Conservation (phyloP, 2,888 invertebrate genomes). For the Dryadula phaetusa region DNA sequence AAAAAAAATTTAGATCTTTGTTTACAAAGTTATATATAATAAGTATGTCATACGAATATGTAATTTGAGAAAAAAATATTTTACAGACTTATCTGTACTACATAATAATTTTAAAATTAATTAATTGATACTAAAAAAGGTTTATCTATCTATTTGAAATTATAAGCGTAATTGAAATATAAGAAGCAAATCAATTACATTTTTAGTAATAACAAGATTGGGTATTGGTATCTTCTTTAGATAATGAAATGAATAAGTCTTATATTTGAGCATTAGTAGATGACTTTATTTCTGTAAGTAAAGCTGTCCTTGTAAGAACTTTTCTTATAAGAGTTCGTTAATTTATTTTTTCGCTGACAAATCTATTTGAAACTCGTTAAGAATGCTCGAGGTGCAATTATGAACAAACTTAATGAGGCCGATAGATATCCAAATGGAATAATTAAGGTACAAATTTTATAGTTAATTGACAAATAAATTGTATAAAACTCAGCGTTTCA, state of each 20-base stretch:
- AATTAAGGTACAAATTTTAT: background rate
- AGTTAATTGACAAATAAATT: background rate
- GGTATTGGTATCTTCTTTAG: background rate
- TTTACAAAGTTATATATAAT: too few relatives aligned
- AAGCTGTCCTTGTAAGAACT: background rate
- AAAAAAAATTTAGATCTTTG: too few relatives aligned
- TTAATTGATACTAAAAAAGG: background rate
- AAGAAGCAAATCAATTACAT: background rate
- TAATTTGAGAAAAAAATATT: too few relatives aligned
- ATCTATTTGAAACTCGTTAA: constrained; percentile 12
- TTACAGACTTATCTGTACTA: background rate
- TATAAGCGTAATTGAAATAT: background rate
- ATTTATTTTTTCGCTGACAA: constrained; percentile 4
- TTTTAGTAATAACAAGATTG: constrained; percentile 1
- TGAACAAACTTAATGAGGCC: constrained; percentile 3
- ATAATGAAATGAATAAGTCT: background rate
- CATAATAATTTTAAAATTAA: background rate
- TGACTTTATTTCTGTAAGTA: background rate
- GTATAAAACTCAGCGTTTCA: too few relatives aligned
- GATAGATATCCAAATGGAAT: constrained; percentile 4
- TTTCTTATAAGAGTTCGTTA: background rate
- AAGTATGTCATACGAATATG: too few relatives aligned
- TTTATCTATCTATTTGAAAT: background rate
- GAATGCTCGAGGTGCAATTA: constrained; percentile 21
- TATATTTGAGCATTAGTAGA: background rate